Evolutionary conservation across 2,797 vertebrate species (phyloP), one percentile per base, ranked within the genome.

Genomic region (Chloroceryle amazona): DNA sequence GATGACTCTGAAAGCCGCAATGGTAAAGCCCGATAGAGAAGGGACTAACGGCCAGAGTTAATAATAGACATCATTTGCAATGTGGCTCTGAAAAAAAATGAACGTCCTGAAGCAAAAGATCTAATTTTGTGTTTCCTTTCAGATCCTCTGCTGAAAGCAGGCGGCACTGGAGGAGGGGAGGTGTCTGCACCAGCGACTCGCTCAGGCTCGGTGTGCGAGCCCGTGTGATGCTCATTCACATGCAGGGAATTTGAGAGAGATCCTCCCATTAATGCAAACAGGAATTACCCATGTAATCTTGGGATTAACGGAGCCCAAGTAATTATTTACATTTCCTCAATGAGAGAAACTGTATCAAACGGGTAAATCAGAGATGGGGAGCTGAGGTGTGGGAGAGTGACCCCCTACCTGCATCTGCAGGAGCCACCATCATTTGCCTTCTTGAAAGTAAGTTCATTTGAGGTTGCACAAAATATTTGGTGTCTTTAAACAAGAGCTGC

Each of bases 291-390:
- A 1, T 95, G 95, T 95, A 95, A 96, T 94, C 95, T 84, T 41
- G 88, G 94, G 93, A 94, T 97, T 95, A 96, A 67, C 4, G 0
- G 87, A 91, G 89, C 87, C 95, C 80, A 70, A 93, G 90, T 91
- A 95, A 76, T 92, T 94, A 96, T 94, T 97, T 95, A 89, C 90
- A 76, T 91, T 95, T 93, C 91, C 86, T 93, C 93, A 96, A 90
- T 42, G 76, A 90, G 73, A 73, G 87, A 86, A 95, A 90, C 33
- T 55, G 39, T 88, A 88, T 79, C 54, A 16, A 76, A 66, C 22
- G 82, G 37, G 39, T 44, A 49, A 95, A 60, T 42, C 58, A 39
- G 88, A 37, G 76, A 4, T 0, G 0, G n/a, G 76, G 85, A 89
- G 76, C n/a, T 0, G 17, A 41, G 82, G 74, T 12, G 42, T 3